phyloP scores from a whole-genome alignment of 2,888 invertebrate species.

The Microdon myrmicae region DNA sequence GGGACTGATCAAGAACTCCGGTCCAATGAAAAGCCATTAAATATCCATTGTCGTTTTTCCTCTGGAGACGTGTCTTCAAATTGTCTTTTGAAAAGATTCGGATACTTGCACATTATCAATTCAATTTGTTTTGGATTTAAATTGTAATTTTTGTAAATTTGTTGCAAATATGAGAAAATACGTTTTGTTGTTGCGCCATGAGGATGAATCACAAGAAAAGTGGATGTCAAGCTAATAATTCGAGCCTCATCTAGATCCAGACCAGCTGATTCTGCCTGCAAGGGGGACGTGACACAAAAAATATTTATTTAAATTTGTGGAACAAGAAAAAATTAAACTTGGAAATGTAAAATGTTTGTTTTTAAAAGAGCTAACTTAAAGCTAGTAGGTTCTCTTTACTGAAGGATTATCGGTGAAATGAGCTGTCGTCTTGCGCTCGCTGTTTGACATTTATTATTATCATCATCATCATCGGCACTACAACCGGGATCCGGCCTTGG shows the following conservation, averaged over 20 bases:
- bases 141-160: slow-evolving; percentile 73
- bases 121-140: slow-evolving; percentile 81
- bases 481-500: no score
- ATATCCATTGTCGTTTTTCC: slow-evolving; percentile 88
- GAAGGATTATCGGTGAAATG: not conserved
- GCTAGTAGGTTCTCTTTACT: slow-evolving; percentile 2
- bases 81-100: slow-evolving; percentile 82
- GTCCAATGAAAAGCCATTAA: slow-evolving; percentile 70
- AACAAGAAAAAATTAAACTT: not conserved
- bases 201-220: slow-evolving; percentile 89
- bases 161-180: slow-evolving; percentile 90
- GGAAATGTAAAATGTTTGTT: slow-evolving; percentile 22
- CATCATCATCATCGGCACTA: no score
- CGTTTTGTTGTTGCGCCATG: slow-evolving; percentile 91
- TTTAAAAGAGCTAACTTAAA: slow-evolving; percentile 31
- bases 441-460: no score
- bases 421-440: no score
- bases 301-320: not conserved
- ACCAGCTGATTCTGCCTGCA: slow-evolving; percentile 35
- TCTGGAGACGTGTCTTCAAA: slow-evolving; percentile 85
- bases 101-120: slow-evolving; percentile 79
- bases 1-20: slow-evolving; percentile 14
- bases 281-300: slow-evolving; percentile 8
- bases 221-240: slow-evolving; percentile 86
- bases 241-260: slow-evolving; percentile 71